A percentile compares a stretch with the other conserved stretches of the same genome.
These are phyloP conservation scores for Sympetrum striolatum DNA, from an alignment of 2,888 invertebrate genomes.

Conservation along the genomic window DNA sequence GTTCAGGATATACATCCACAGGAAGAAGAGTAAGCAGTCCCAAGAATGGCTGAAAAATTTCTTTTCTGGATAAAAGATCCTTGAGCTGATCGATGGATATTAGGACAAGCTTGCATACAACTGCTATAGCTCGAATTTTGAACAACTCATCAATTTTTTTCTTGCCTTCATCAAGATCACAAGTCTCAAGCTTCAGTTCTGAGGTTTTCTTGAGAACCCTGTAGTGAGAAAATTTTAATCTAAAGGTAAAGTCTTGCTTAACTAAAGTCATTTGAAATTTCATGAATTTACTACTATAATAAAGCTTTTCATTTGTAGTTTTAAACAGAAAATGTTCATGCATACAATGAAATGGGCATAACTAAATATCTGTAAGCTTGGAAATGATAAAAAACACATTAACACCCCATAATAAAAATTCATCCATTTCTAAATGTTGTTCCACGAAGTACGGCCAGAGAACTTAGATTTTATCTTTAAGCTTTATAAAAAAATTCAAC, in stretches of 20 bases:
- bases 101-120: conserved; percentile 64
- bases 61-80: conserved; percentile 55
- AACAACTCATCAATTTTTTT: conserved; percentile 67
- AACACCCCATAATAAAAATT: too few species aligned
- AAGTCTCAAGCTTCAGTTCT: neutral
- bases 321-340: too few species aligned
- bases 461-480: too few species aligned
- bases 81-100: conserved; percentile 66
- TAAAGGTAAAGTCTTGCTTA: neutral
- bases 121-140: conserved; percentile 68
- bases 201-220: neutral
- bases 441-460: too few species aligned
- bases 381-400: too few species aligned
- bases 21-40: conserved; percentile 61
- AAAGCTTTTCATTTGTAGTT: neutral
- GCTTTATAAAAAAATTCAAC: neutral
- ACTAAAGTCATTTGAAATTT: neutral
- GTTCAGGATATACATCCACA: conserved; percentile 66
- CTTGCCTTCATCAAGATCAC: conserved; percentile 63
- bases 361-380: too few species aligned
- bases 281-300: neutral
- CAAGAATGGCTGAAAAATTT: conserved; percentile 64
- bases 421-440: too few species aligned
- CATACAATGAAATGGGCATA: too few species aligned
- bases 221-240: neutral